phyloP scores from a whole-genome alignment of 2,888 invertebrate species.

The Tolmerus cingulatus region DNA sequence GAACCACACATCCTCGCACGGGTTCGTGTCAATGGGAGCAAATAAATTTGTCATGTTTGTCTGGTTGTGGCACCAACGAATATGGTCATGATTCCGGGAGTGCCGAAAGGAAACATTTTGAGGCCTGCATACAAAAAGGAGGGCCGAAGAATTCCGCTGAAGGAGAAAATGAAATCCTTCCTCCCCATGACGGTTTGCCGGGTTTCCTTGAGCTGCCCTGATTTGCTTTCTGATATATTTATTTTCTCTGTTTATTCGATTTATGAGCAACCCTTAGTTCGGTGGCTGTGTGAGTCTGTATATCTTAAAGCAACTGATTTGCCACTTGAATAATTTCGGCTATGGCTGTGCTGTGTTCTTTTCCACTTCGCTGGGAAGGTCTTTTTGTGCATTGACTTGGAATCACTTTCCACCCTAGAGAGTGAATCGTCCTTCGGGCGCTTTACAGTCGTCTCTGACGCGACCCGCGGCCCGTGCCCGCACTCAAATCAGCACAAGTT shows the following conservation, averaged over 20 bases:
- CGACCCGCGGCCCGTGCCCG: neutral
- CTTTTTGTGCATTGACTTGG: conserved; percentile 43
- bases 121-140: conserved; percentile 32
- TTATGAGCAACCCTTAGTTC: conserved; percentile 29
- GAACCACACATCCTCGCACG: conserved; percentile 17
- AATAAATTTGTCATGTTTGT: conserved; percentile 38
- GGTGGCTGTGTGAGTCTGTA: conserved; percentile 21
- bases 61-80: conserved; percentile 20
- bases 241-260: conserved; percentile 40
- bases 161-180: conserved; percentile 41
- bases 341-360: conserved; percentile 39
- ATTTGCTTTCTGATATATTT: conserved; percentile 43
- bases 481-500: neutral
- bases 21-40: conserved; percentile 36
- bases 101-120: conserved; percentile 38
- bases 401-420: conserved; percentile 29
- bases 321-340: conserved; percentile 46
- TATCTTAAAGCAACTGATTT: conserved; percentile 43
- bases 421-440: conserved; percentile 2
- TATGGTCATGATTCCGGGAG: conserved; percentile 32
- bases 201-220: conserved; percentile 37
- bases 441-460: neutral
- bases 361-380: conserved; percentile 43
- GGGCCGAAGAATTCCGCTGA: conserved; percentile 19
- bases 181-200: conserved; percentile 9